Percentiles rank a stretch among this genome's conserved stretches.
Evolutionary conservation across 2,113 vertebrate species (phyloP).

Genomic region (Xenus cinereus): DNA sequence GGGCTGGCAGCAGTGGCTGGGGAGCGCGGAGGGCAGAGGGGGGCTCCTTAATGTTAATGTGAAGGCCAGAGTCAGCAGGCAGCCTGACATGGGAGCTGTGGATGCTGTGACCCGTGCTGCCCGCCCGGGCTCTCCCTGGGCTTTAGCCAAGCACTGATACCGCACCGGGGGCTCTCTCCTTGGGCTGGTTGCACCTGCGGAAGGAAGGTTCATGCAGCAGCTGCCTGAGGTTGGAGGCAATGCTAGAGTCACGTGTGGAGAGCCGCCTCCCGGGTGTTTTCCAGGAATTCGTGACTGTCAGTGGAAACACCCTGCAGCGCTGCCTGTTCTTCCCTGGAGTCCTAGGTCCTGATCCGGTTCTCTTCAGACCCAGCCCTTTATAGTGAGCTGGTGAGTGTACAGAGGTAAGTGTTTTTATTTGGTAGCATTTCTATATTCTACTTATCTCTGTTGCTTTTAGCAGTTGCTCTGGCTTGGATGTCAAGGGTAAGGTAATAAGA

Average conservation of each 20-base stretch:
- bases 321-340: not conserved
- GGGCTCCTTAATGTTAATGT: not conserved
- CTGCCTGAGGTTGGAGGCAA: not conserved
- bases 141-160: not conserved
- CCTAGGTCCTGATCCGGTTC: not conserved
- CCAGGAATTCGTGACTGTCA: not conserved
- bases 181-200: not conserved
- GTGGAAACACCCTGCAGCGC: not conserved
- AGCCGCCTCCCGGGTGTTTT: not conserved
- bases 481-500: not conserved
- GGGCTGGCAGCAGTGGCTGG: not conserved
- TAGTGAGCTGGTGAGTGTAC: not conserved
- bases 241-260: no score
- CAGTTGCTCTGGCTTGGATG: not conserved
- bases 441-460: not conserved
- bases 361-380: not conserved
- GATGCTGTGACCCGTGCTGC: not conserved
- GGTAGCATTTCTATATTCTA: not conserved
- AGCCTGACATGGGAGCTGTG: not conserved
- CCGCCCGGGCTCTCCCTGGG: not conserved
- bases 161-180: rapidly evolving
- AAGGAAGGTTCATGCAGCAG: not conserved
- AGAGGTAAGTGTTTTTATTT: not conserved
- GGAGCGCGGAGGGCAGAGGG: not conserved
- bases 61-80: not conserved